Evolutionary conservation across 2,888 invertebrate species (phyloP).

Genomic region (Vannuccia rotundouncinata): DNA sequence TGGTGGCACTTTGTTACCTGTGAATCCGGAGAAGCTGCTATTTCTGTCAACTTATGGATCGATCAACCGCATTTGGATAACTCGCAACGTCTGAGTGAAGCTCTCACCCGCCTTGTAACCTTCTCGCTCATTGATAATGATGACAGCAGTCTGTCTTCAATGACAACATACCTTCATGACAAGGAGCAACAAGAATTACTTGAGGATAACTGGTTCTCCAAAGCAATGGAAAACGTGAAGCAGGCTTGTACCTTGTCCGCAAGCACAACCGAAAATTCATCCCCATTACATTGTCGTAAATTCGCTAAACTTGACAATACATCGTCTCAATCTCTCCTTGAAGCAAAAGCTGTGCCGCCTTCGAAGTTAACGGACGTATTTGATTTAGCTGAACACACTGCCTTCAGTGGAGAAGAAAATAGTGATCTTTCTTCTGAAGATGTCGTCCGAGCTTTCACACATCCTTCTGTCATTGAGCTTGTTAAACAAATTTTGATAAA

Average conservation of each 20-base stretch:
- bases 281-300: neutral
- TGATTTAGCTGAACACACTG: neutral
- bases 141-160: neutral
- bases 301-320: neutral
- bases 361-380: neutral
- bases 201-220: neutral
- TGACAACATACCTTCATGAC: neutral
- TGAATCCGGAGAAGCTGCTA: conserved; percentile 43
- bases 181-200: neutral
- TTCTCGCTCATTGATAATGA: conserved; percentile 46
- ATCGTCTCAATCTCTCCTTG: neutral
- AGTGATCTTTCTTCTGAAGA: too few relatives aligned
- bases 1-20: conserved; percentile 96
- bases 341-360: neutral
- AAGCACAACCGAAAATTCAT: neutral
- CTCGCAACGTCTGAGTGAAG: conserved; percentile 26
- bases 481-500: neutral
- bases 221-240: neutral
- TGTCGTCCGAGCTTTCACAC: conserved; percentile 4
- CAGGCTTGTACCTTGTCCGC: neutral
- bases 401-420: neutral
- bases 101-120: conserved; percentile 27
- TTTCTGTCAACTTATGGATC: conserved; percentile 38
- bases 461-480: conserved; percentile 24
- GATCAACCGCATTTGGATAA: conserved; percentile 34